Conservation (phyloP, 2,888 invertebrate genomes). For the Caenorhabditis macrosperma region DNA sequence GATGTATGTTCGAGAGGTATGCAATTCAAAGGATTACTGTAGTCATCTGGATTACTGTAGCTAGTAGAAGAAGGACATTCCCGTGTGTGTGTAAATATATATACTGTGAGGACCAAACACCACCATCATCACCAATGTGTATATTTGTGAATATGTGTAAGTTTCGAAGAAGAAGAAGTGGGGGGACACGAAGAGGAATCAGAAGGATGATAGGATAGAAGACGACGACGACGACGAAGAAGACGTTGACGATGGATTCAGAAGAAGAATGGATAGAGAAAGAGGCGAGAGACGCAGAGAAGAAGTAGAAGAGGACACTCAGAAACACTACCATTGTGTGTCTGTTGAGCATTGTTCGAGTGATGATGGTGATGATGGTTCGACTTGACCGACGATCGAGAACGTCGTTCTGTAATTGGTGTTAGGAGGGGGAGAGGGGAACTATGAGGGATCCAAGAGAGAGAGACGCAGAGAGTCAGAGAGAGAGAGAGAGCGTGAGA, state of each 20-base stretch:
- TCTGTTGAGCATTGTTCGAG: slow-evolving; percentile 6
- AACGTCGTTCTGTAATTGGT: neutral
- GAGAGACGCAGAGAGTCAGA: slow-evolving; percentile 21
- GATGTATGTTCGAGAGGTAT: too few relatives aligned
- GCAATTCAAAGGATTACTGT: too few relatives aligned
- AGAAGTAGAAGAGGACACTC: slow-evolving; percentile 22
- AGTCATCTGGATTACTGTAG: too few relatives aligned
- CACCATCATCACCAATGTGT: neutral
- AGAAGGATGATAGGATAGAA: neutral
- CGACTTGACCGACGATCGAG: neutral
- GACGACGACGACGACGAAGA: neutral
- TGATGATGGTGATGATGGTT: neutral
- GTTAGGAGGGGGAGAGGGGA: neutral
- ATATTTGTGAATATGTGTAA: neutral
- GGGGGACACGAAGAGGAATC: too few relatives aligned
- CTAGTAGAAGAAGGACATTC: too few relatives aligned
- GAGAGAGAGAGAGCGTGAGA: slow-evolving; percentile 17
- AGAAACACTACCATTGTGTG: slow-evolving; percentile 46
- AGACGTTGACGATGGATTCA: neutral
- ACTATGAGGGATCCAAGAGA: too few relatives aligned
- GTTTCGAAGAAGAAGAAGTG: neutral
- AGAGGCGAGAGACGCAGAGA: slow-evolving; percentile 10
- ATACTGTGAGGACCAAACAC: slow-evolving; percentile 11
- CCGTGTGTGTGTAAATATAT: neutral
- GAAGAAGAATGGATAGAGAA: neutral